Evolutionary conservation across 2,797 vertebrate genomes (phyloP), one percentile per base, ranked within the genome.

Genomic region (Enteromius unitaeniatus): DNA sequence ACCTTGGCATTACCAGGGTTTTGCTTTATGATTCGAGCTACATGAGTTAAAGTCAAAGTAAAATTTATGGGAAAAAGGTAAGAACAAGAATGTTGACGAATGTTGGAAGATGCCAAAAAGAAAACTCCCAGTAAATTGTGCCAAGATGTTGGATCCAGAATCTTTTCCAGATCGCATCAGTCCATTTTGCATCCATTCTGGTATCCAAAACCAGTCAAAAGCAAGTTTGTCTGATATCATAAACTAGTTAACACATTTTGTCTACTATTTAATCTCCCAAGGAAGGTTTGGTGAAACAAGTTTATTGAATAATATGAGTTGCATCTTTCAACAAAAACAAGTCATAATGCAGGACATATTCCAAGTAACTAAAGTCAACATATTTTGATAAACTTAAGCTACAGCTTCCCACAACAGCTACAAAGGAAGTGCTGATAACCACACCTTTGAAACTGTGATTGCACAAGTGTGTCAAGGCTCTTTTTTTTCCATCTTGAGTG

Each of bases 391-490:
- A 37, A 67, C 23, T 21, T 14, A 7, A 53, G 8, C 11, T 68
- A 67, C 34, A n/a, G 6, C 15, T 70, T 85, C 23, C 68, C 26
- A 26, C 23, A 64, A 76, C 78, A 69, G 80, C 28, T 37, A 85
- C 80, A 72, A 37, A 86, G 51, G 79, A 94, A 93, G 92, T 85
- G n/a, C 85, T 87, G 85, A 84, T 84, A 81, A 79, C 79, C 58
- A 83, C 68, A 70, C 90, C 89, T 78, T 90, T 93, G 76, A 21
- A 13, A 42, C 88, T 82, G 3, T 89, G 89, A 91, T 93, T 92
- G 87, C 92, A 86, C 86, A 92, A 91, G 19, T 28, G 17, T 34
- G 78, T 70, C 37, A 80, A 91, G 87, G 89, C 87, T 51, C 91
- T 87, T 83, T 87, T 91, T 26, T 45, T 45, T 45, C 42, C 3